Conservation (phyloP, 64 coral and sea anemone genomes). For the Pocillopora verrucosa region DNA sequence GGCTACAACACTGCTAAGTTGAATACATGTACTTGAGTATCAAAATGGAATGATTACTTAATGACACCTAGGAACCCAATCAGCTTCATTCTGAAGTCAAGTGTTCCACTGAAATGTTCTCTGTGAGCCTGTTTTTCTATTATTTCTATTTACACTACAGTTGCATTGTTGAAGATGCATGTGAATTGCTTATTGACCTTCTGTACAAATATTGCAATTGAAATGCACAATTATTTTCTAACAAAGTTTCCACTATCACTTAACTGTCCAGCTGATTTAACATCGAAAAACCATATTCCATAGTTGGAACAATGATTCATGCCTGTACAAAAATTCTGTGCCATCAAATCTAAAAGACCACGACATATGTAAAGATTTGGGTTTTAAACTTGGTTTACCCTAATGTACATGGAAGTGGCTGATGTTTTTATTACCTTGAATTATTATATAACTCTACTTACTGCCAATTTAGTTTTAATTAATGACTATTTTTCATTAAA, state of each 20-base stretch:
- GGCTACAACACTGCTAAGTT: too few species aligned
- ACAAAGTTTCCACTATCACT: not conserved
- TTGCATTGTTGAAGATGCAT: not conserved
- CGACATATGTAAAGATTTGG: too few species aligned
- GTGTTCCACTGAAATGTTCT: not conserved
- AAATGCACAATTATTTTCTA: not conserved
- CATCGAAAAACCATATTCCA: not conserved
- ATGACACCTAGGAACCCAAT: too few species aligned
- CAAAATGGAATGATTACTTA: too few species aligned
- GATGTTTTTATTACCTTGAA: too few species aligned
- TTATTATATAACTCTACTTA: too few species aligned
- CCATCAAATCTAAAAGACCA: not conserved
- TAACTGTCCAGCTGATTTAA: not conserved
- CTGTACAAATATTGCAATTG: slow-evolving; percentile 2
- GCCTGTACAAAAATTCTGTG: not conserved
- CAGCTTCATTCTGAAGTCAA: not conserved
- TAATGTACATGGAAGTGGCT: too few species aligned
- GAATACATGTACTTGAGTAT: too few species aligned
- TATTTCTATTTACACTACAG: not conserved
- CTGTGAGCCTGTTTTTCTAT: not conserved
- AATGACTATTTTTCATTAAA: not conserved
- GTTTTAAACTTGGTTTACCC: too few species aligned
- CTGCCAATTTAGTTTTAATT: too few species aligned
- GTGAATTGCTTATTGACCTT: not conserved
- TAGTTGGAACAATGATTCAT: not conserved